Percentiles rank a stretch among this genome's conserved stretches.
Evolutionary conservation across 2,113 vertebrate genomes (phyloP).

Genomic region (Rafetus swinhoei): DNA sequence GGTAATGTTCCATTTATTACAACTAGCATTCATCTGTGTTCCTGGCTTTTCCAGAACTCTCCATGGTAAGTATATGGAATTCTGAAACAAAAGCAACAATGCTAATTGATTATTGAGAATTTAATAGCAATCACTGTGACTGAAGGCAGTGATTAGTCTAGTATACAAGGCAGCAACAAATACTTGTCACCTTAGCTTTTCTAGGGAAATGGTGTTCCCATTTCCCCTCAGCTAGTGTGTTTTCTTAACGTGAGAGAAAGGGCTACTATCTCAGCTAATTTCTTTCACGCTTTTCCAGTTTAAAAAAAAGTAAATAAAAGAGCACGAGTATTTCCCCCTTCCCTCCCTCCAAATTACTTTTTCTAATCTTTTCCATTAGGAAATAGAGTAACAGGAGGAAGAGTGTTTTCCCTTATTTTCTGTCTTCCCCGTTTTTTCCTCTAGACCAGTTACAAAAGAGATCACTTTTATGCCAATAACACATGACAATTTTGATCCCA

Average conservation of each 20-base stretch:
- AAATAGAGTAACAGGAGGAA: neutral
- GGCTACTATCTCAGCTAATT: neutral
- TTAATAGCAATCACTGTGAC: conserved; percentile 68
- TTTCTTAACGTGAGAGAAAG: neutral
- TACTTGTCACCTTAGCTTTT: conserved; percentile 19
- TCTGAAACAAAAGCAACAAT: conserved; percentile 37
- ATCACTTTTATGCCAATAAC: neutral
- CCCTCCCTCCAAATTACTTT: neutral
- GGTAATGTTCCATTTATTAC: conserved; percentile 47
- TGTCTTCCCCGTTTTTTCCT: neutral
- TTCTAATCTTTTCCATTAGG: neutral
- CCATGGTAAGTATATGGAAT: conserved; percentile 8
- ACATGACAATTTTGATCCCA: neutral
- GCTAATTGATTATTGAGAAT: conserved; percentile 70
- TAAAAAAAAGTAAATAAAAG: neutral
- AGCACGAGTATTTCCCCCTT: fast-evolving
- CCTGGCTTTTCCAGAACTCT: neutral
- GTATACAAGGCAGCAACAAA: conserved; percentile 44
- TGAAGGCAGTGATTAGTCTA: conserved; percentile 51
- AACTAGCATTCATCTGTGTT: neutral
- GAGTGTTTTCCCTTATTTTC: neutral
- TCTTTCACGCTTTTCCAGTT: neutral
- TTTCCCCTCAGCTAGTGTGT: neutral
- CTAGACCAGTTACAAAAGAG: neutral
- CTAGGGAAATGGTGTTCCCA: neutral